Evolutionary conservation across 2,888 invertebrate genomes (phyloP), one percentile per base, ranked within the genome.

Genomic region (Aleiodes testaceus): DNA sequence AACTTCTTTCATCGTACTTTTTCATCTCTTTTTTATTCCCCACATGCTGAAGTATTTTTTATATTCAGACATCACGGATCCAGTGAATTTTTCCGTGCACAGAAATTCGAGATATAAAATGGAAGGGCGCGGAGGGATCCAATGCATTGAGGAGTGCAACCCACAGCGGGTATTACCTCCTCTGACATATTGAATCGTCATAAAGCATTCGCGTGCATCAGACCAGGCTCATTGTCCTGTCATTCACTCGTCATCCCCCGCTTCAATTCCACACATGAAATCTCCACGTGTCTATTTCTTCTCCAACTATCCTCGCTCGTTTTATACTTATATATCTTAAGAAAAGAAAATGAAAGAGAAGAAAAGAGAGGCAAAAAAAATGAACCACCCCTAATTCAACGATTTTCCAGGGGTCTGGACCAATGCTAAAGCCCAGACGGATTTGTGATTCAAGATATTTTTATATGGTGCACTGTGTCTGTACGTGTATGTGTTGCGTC

Each of bases 181-280:
- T 74, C 77, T 77, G 75, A 73, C 77, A 82, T 86, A 87, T 87
- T 85, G 86, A 87, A 84, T 87, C 84, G 84, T 87, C 87, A 87
- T 87, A 85, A 83, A 86, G 84, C 85, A 82, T 79, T 83, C 81
- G 86, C 83, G 82, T 86, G 86, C 87, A 87, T 85, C 83, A 80
- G 82, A 78, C 79, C 79, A 67, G 72, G 74, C 81, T 85, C 84
- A 87, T 87, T 87, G 87, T 87, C 86, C 87, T 87, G 87, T 87
- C 87, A 87, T 86, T 87, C 87, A 87, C 82, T 86, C 87, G 81
- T 87, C 87, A 86, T 85, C 84, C 85, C 84, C 84, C 84, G 82
- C 84, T 74, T 78, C 75, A 77, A 75, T 64, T 66, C 64, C 67
- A 55, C 55, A 36, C 16, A 30, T 22, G 22, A 47, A 30, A n/a